These are phyloP conservation scores for Contarinia nasturtii DNA, from an alignment of 1,140 invertebrate genomes.

Conservation along the genomic window DNA sequence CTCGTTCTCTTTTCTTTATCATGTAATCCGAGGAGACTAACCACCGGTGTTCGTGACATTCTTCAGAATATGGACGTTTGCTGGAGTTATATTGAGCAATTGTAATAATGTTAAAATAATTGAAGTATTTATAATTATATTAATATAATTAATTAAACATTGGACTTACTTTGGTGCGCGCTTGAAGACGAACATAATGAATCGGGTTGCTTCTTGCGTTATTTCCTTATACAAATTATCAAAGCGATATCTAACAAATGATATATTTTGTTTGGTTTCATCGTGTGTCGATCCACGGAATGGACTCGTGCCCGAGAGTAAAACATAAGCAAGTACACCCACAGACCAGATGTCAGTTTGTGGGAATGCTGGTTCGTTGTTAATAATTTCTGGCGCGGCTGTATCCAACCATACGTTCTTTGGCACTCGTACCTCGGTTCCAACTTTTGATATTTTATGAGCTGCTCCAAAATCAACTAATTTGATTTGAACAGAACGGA, in stretches of 20 bases:
- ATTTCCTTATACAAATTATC: conserved; percentile 88
- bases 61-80: conserved; percentile 81
- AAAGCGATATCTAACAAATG: conserved; percentile 82
- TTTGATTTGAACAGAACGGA: conserved; percentile 73
- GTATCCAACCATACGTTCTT: conserved; percentile 26
- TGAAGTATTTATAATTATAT: no score
- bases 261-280: conserved; percentile 81
- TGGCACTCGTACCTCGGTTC: conserved; percentile 40
- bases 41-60: conserved; percentile 92
- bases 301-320: conserved; percentile 84
- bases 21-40: conserved; percentile 77
- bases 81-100: no score
- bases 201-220: conserved; percentile 82
- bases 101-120: no score
- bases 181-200: conserved; percentile 90
- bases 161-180: conserved; percentile 61
- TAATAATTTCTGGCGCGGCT: conserved; percentile 79
- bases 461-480: conserved; percentile 80
- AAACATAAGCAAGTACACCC: conserved; percentile 80
- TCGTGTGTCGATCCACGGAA: conserved; percentile 66
- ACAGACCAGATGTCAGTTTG: conserved; percentile 94
- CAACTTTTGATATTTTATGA: conserved; percentile 58
- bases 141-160: conserved; percentile 9
- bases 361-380: conserved; percentile 64
- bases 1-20: conserved; percentile 76